These are phyloP conservation scores for Sebastes oblongus DNA, from an alignment of 2,797 vertebrate genomes.

Conservation along the genomic window DNA sequence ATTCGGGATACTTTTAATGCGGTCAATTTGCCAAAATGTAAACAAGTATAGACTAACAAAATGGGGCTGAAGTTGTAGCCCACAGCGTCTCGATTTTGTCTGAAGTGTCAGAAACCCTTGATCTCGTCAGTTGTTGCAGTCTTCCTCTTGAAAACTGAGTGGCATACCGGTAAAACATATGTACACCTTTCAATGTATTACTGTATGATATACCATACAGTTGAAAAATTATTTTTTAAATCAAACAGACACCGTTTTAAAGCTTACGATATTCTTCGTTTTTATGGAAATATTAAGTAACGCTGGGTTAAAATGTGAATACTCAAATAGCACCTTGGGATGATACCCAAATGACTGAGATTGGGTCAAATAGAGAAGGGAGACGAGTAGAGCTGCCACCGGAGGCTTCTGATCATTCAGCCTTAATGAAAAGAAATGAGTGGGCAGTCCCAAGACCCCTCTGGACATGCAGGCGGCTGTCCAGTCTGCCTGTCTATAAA, in stretches of 20 bases:
- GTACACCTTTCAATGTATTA: neutral
- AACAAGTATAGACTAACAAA: neutral
- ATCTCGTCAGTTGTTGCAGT: neutral
- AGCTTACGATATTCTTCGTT: neutral
- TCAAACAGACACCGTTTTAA: neutral
- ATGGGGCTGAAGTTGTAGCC: neutral
- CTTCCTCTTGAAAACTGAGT: neutral
- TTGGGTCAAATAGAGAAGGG: conserved; percentile 15
- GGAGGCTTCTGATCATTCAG: conserved; percentile 45
- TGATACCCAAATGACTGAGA: neutral
- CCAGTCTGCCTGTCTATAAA: conserved; percentile 61
- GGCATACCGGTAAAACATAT: neutral
- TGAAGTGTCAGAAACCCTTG: neutral
- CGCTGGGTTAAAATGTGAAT: neutral
- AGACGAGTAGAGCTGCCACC: conserved; percentile 27
- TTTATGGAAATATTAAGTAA: neutral
- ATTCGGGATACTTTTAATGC: neutral
- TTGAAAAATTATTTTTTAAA: neutral
- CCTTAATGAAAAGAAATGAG: conserved; percentile 63
- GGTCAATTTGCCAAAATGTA: neutral
- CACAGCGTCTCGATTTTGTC: neutral
- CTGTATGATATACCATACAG: neutral
- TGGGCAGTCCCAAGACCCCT: conserved; percentile 53
- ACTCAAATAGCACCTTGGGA: neutral
- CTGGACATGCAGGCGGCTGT: conserved; percentile 54